phyloP scores from a whole-genome alignment of 2,113 vertebrate species.

The Irena cyanogastra region DNA sequence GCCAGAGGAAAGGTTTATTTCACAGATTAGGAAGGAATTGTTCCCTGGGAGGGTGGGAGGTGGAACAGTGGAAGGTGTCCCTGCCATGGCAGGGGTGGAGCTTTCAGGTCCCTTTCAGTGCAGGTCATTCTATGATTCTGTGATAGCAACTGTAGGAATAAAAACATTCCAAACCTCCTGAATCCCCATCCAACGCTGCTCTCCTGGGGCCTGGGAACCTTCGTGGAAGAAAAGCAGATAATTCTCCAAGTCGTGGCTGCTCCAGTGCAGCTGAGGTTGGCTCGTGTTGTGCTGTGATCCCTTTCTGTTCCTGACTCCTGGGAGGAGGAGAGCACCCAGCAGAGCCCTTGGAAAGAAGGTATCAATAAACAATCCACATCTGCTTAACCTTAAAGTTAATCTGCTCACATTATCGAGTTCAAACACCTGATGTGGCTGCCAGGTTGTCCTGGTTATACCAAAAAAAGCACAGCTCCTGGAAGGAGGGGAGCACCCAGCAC shows the following conservation, averaged over 20 bases:
- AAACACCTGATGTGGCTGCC: not conserved
- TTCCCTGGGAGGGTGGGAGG: not conserved
- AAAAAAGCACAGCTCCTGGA: not conserved
- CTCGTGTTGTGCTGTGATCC: not conserved
- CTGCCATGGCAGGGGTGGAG: not conserved
- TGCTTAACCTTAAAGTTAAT: not conserved
- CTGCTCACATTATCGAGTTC: not conserved
- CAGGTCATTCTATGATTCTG: not conserved
- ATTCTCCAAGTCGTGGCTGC: not conserved
- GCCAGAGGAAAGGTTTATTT: not conserved
- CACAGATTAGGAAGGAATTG: not conserved
- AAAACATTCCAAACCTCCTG: accelerated
- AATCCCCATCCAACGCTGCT: accelerated
- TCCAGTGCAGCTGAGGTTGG: not conserved
- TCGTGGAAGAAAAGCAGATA: not conserved
- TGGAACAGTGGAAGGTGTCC: not conserved
- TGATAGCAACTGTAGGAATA: not conserved
- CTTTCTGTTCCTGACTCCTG: not conserved
- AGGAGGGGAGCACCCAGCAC: not conserved
- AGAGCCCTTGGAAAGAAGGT: not conserved
- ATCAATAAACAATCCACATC: not conserved
- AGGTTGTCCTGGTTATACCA: not conserved
- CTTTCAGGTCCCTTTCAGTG: not conserved
- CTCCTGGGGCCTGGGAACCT: not conserved
- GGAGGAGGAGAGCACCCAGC: not conserved